phyloP scores from a whole-genome alignment of 2,888 invertebrate genomes.

The Trissolcus japonicus region DNA sequence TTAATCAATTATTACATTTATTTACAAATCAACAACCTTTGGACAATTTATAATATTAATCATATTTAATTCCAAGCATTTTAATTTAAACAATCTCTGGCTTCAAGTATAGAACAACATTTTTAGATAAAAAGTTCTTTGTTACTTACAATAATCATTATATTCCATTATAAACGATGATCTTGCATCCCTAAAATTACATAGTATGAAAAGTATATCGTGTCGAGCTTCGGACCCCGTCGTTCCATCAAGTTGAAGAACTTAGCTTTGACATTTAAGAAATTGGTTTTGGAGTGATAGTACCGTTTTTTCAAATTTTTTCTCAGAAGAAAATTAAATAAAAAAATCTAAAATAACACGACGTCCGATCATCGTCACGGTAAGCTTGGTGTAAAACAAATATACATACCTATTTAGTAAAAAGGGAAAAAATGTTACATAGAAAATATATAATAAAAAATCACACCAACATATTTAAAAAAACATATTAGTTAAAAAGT shows the following conservation, averaged over 20 bases:
- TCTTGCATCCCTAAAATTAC: conserved; percentile 47
- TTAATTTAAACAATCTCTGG: too few relatives aligned
- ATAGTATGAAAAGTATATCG: conserved; percentile 37
- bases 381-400: conserved; percentile 30
- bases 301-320: background rate
- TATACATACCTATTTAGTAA: conserved; percentile 58
- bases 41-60: too few relatives aligned
- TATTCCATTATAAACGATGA: conserved; percentile 13
- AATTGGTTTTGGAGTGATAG: conserved; percentile 4
- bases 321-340: conserved; percentile 1
- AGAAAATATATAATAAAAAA: conserved; percentile 68
- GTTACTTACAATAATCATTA: background rate
- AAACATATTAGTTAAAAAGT: conserved; percentile 65
- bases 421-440: conserved; percentile 57
- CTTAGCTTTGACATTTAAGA: conserved; percentile 4
- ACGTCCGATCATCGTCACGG: conserved; percentile 34
- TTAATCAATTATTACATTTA: too few relatives aligned
- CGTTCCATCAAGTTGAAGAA: conserved; percentile 21
- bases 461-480: conserved; percentile 69
- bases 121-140: too few relatives aligned
- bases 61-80: too few relatives aligned
- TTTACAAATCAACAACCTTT: too few relatives aligned
- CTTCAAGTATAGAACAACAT: too few relatives aligned
- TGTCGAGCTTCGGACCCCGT: conserved; percentile 33
- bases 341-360: background rate